Conservation (phyloP, 2,113 vertebrate genomes). For the Grus americana region DNA sequence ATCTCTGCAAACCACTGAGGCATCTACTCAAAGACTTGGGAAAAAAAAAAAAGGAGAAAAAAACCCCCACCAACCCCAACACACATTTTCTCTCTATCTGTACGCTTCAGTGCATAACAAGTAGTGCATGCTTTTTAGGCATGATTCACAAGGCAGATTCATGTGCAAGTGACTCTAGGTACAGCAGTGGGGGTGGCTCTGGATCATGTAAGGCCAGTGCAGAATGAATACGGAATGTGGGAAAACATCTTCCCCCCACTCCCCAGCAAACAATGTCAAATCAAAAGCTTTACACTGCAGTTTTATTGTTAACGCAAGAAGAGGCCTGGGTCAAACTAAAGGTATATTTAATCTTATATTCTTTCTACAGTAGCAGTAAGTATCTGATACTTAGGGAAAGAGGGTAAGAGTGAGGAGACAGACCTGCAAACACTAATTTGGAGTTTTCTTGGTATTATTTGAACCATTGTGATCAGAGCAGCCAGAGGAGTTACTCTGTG, state of each 20-base stretch:
- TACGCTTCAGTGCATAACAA: slow-evolving; percentile 37
- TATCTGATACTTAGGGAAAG: not conserved
- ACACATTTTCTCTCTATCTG: slow-evolving; percentile 19
- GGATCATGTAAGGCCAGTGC: not conserved
- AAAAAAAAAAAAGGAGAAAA: too few species aligned
- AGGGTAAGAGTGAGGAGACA: not conserved
- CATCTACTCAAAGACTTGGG: not conserved
- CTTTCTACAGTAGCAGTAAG: not conserved
- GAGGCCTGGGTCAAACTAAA: not conserved
- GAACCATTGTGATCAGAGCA: not conserved
- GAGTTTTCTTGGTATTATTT: not conserved
- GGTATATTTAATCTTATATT: not conserved
- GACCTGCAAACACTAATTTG: not conserved
- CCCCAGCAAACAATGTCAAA: not conserved
- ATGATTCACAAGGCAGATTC: slow-evolving; percentile 49
- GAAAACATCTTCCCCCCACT: not conserved
- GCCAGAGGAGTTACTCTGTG: not conserved
- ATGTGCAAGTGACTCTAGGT: slow-evolving; percentile 43
- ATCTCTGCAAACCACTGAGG: slow-evolving; percentile 35
- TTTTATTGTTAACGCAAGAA: not conserved
- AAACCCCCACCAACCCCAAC: not conserved
- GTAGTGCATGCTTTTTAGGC: slow-evolving; percentile 27
- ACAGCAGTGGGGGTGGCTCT: not conserved
- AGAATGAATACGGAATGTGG: not conserved
- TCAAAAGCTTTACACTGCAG: not conserved